A percentile compares a stretch with the other conserved stretches of the same genome.
These are phyloP conservation scores for Hypena proboscidalis DNA, from an alignment of 2,888 invertebrate species.

Conservation along the genomic window DNA sequence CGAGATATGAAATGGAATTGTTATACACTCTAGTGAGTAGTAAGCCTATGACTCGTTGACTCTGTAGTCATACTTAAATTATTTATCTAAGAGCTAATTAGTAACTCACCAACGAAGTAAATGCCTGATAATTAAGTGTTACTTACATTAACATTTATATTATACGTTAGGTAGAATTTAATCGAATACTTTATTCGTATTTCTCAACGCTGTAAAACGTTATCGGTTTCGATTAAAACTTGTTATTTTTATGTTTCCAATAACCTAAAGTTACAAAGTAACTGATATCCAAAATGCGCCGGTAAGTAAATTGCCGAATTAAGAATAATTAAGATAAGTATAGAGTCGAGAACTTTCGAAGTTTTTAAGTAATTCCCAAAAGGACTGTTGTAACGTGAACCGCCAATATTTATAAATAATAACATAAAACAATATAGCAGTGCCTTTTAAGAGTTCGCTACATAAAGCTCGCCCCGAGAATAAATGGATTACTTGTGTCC, in stretches of 20 bases:
- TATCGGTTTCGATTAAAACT: constrained; percentile 20
- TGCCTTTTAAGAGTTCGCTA: constrained; percentile 76
- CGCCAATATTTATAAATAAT: constrained; percentile 78
- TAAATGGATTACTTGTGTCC: constrained; percentile 85
- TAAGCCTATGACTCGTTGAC: constrained; percentile 14
- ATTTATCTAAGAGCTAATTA: constrained; percentile 20
- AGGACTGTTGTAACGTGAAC: constrained; percentile 56
- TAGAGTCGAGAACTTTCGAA: constrained; percentile 19
- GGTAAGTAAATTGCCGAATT: constrained; percentile 34
- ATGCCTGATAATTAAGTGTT: constrained; percentile 14
- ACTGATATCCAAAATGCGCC: constrained; percentile 16
- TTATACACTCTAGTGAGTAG: constrained; percentile 9
- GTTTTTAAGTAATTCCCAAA: constrained; percentile 56
- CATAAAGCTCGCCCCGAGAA: constrained; percentile 83
- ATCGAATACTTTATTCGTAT: constrained; percentile 30
- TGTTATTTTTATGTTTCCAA: constrained; percentile 32
- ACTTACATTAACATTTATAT: constrained; percentile 17
- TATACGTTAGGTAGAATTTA: constrained; percentile 13
- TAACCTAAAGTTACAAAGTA: constrained; percentile 22
- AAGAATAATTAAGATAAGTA: constrained; percentile 43
- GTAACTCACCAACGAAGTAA: constrained; percentile 9
- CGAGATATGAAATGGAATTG: constrained; percentile 3
- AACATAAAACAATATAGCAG: constrained; percentile 79
- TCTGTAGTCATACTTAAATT: neutral
- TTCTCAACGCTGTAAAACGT: constrained; percentile 11